Conservation (phyloP, 2,113 vertebrate genomes). For the Edolisoma coerulescens region DNA sequence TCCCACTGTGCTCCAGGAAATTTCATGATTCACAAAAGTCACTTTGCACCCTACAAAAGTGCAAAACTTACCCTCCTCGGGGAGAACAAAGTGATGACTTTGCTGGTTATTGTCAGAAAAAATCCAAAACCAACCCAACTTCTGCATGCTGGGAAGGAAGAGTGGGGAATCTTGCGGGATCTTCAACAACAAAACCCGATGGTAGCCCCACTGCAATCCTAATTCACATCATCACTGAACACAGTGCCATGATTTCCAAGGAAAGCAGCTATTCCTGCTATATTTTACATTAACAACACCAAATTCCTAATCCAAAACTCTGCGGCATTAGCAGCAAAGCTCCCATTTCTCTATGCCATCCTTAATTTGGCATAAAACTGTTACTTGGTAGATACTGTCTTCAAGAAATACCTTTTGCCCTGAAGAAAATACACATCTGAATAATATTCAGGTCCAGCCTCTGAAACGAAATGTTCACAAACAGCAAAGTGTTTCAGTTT, state of each 20-base stretch:
- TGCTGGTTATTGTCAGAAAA: not conserved
- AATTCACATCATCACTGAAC: not conserved
- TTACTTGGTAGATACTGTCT: not conserved
- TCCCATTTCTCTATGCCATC: not conserved
- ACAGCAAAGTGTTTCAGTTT: not conserved
- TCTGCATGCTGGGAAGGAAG: not conserved
- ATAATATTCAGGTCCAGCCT: not conserved
- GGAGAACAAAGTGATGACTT: not conserved
- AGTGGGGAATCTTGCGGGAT: not conserved
- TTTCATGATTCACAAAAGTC: not conserved
- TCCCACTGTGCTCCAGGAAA: not conserved
- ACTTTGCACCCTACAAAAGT: not conserved
- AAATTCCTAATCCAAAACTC: not conserved
- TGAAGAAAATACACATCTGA: not conserved
- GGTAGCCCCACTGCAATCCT: not conserved
- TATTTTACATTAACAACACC: not conserved
- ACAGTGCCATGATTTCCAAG: not conserved
- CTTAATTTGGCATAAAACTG: not conserved
- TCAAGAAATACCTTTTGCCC: not conserved
- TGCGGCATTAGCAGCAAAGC: not conserved
- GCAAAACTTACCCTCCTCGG: not conserved
- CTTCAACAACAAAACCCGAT: accelerated
- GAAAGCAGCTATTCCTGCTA: not conserved
- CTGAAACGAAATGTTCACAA: not conserved
- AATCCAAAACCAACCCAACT: not conserved